Conservation (phyloP, 2,797 vertebrate genomes). For the Molossus molossus region DNA sequence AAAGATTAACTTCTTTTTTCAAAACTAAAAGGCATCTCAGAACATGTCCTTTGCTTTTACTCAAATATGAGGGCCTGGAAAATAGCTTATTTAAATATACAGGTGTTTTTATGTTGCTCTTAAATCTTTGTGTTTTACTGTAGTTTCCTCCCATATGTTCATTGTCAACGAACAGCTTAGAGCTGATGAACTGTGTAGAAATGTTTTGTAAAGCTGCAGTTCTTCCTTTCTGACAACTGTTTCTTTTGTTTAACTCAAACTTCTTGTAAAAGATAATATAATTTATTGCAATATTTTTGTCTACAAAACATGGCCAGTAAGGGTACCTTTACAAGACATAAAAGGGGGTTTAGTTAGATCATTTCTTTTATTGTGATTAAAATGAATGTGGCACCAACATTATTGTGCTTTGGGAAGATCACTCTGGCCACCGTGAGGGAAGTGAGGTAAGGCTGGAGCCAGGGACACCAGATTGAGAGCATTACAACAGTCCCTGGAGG, state of each 20-base stretch:
- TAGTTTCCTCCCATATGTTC: slow-evolving; percentile 82
- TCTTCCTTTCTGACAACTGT: slow-evolving; percentile 74
- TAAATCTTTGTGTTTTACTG: slow-evolving; percentile 81
- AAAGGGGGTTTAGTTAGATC: background rate
- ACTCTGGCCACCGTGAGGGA: background rate
- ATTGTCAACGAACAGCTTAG: slow-evolving; percentile 78
- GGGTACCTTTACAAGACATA: background rate
- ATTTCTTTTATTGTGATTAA: slow-evolving; percentile 5
- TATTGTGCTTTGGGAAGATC: slow-evolving; percentile 21
- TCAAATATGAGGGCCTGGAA: slow-evolving; percentile 59
- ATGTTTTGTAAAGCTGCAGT: slow-evolving; percentile 78
- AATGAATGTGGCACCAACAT: background rate
- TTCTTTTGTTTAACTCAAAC: slow-evolving; percentile 80
- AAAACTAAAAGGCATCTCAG: slow-evolving; percentile 51
- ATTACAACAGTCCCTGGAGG: background rate
- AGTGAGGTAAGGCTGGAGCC: background rate
- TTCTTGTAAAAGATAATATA: slow-evolving; percentile 70
- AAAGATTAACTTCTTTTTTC: slow-evolving; percentile 71
- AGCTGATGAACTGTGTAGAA: slow-evolving; percentile 78
- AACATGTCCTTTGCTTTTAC: slow-evolving; percentile 74
- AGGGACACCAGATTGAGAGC: background rate
- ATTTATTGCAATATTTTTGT: slow-evolving; percentile 69
- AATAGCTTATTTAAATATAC: slow-evolving; percentile 79
- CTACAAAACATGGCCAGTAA: background rate
- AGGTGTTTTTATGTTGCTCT: slow-evolving; percentile 71